Evolutionary conservation across 2,888 invertebrate genomes (phyloP).

Genomic region (Hemaris fuciformis): DNA sequence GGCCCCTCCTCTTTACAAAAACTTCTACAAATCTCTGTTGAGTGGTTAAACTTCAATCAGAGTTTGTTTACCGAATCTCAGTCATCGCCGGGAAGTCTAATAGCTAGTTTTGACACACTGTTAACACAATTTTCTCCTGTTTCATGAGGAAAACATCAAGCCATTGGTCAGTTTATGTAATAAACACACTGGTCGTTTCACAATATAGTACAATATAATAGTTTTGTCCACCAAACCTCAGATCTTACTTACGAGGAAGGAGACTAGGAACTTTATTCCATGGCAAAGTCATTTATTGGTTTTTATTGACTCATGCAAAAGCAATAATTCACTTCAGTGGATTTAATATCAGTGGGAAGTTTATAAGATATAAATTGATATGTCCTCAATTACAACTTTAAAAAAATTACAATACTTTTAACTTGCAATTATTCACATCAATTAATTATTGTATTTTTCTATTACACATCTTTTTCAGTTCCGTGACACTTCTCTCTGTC

Average conservation of each 20-base stretch:
- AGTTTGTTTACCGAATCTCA: background rate
- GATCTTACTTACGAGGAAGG: background rate
- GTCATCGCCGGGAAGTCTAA: background rate
- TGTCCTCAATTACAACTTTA: too few relatives aligned
- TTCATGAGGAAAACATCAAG: too few relatives aligned
- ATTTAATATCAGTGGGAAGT: too few relatives aligned
- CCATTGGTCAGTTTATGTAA: too few relatives aligned
- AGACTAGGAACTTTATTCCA: background rate
- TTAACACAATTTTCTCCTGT: too few relatives aligned
- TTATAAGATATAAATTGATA: too few relatives aligned
- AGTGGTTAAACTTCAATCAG: background rate
- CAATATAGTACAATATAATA: background rate
- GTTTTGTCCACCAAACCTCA: background rate
- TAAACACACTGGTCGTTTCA: background rate
- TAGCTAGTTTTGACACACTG: background rate
- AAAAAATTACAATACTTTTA: background rate
- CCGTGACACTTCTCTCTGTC: too few relatives aligned
- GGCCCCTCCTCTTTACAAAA: background rate
- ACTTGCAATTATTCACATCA: background rate
- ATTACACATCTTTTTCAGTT: too few relatives aligned
- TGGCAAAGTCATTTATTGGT: too few relatives aligned
- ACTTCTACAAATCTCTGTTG: background rate
- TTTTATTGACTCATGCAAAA: too few relatives aligned
- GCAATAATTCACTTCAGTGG: too few relatives aligned
- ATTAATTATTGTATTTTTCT: too few relatives aligned